A percentile compares a stretch with the other conserved stretches of the same genome.
These are phyloP conservation scores for Chesias legatella DNA, from an alignment of 2,888 invertebrate genomes.

Conservation along the genomic window DNA sequence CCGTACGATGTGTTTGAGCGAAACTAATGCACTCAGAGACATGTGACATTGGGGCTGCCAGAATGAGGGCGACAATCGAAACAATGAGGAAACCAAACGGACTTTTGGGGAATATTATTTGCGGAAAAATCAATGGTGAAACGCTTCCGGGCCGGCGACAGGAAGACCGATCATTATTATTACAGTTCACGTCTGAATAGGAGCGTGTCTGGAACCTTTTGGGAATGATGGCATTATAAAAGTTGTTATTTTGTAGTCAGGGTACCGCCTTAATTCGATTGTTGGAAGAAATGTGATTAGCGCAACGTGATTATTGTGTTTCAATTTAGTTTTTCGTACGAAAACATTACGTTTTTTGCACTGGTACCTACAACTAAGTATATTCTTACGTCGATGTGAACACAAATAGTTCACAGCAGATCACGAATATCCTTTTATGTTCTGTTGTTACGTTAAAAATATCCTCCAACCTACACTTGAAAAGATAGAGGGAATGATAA, in stretches of 20 bases:
- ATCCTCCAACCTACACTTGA: no score
- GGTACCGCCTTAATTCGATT: conserved; percentile 46
- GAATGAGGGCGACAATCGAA: conserved; percentile 40
- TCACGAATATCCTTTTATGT: no score
- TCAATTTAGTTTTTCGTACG: conserved; percentile 8
- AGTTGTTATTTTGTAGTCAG: conserved; percentile 65
- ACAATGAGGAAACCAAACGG: conserved; percentile 41
- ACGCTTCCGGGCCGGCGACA: conserved; percentile 63
- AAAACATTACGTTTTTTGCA: conserved; percentile 1
- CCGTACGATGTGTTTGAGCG: conserved; percentile 71
- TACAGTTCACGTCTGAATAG: conserved; percentile 58
- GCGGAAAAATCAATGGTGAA: conserved; percentile 78
- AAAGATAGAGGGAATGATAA: no score
- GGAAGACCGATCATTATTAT: conserved; percentile 74
- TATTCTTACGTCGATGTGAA: no score
- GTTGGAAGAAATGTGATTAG: conserved; percentile 33
- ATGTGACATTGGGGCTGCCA: conserved; percentile 52
- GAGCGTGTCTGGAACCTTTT: conserved; percentile 58
- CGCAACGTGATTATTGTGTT: conserved; percentile 20
- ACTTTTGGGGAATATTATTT: conserved; percentile 65
- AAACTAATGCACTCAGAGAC: conserved; percentile 76
- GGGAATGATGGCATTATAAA: conserved; percentile 64
- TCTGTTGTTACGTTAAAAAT: no score
- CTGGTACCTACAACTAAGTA: no score
- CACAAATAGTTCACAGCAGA: no score